Evolutionary conservation across 2,113 vertebrate species (phyloP).

Genomic region (Vidua chalybeata): DNA sequence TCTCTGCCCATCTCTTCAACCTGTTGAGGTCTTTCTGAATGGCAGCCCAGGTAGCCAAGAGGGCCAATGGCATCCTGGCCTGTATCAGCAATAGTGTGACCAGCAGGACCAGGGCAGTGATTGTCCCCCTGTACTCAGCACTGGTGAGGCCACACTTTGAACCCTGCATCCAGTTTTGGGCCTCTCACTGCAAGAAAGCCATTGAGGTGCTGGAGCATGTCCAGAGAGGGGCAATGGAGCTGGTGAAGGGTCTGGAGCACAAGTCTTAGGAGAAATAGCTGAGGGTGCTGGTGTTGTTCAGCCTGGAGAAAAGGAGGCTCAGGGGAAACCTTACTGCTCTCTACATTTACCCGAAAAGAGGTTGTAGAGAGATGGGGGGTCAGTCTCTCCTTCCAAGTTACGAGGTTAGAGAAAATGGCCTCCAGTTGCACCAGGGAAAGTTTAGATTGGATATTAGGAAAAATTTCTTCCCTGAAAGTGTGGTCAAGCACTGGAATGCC

Average conservation of each 20-base stretch:
- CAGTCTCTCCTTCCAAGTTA: background rate
- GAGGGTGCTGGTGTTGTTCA: background rate
- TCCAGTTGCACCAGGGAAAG: background rate
- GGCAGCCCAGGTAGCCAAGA: background rate
- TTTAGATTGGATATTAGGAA: background rate
- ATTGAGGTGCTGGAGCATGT: background rate
- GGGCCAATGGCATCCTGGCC: background rate
- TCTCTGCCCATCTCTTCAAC: background rate
- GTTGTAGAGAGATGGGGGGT: background rate
- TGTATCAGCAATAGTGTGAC: background rate
- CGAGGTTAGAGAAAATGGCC: background rate
- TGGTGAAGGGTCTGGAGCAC: background rate
- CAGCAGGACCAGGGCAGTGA: background rate
- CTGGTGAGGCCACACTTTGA: background rate
- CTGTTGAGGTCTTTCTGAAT: background rate
- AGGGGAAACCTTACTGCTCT: background rate
- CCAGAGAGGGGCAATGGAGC: background rate
- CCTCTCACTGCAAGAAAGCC: background rate
- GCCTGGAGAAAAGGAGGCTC: background rate
- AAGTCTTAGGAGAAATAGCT: background rate
- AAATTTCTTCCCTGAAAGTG: background rate
- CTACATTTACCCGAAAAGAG: background rate
- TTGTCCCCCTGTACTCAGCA: background rate
- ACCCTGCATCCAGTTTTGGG: background rate
- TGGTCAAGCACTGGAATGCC: background rate